Percentiles rank a stretch among this genome's conserved stretches.
Evolutionary conservation across 2,113 vertebrate species (phyloP).

Genomic region (Geococcyx californianus): DNA sequence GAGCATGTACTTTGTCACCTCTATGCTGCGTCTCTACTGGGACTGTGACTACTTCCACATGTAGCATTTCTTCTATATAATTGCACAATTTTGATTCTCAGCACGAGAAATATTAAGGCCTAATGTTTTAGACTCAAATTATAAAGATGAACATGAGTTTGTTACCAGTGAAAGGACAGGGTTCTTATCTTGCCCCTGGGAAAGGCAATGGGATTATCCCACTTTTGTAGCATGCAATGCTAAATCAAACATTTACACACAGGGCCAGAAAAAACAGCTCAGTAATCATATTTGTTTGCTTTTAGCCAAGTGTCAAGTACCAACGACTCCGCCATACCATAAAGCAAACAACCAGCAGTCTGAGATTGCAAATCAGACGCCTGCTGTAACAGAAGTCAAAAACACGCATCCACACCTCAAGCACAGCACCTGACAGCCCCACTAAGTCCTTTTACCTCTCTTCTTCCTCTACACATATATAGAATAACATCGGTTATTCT

Average conservation of each 20-base stretch:
- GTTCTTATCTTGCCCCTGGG: background rate
- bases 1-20: background rate
- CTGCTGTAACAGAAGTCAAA: background rate
- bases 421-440: background rate
- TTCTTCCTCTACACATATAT: accelerated
- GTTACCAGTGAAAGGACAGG: background rate
- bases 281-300: background rate
- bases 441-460: background rate
- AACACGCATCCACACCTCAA: accelerated
- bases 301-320: background rate
- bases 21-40: background rate
- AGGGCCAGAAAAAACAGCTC: accelerated
- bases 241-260: background rate
- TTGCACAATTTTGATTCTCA: background rate
- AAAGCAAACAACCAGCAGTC: background rate
- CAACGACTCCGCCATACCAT: background rate
- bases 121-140: background rate
- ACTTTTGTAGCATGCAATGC: accelerated
- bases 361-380: background rate
- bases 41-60: background rate
- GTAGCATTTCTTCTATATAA: background rate
- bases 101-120: background rate
- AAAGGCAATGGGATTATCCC: background rate
- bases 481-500: background rate
- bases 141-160: accelerated